A percentile compares a stretch with the other conserved stretches of the same genome.
These are phyloP conservation scores for Tipula lateralis DNA, from an alignment of 2,888 invertebrate genomes.

Conservation along the genomic window DNA sequence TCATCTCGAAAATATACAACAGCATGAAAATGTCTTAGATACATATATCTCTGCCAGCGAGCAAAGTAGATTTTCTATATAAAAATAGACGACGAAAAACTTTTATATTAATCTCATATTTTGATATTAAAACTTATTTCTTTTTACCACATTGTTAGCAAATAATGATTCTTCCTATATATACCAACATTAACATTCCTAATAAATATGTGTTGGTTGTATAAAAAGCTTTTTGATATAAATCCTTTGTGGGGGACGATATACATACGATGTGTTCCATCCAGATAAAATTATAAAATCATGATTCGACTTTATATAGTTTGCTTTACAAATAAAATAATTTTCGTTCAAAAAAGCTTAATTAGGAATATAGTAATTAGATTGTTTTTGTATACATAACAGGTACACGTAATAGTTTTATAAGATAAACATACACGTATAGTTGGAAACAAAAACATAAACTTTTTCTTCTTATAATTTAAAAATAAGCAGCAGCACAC, in stretches of 20 bases:
- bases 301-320: neutral
- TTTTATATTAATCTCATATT: neutral
- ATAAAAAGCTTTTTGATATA: neutral
- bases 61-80: neutral
- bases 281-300: neutral
- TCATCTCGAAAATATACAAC: too few species aligned
- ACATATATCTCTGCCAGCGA: too few species aligned
- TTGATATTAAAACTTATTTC: neutral
- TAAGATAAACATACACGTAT: neutral
- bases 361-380: conserved; percentile 6
- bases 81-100: neutral
- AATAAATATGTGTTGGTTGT: neutral
- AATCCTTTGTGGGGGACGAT: neutral
- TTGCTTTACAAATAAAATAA: neutral
- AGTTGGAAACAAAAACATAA: neutral
- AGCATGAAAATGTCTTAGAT: too few species aligned
- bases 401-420: neutral
- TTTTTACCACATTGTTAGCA: neutral
- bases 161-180: neutral
- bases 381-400: neutral
- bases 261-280: too few species aligned
- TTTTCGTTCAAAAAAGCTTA: neutral
- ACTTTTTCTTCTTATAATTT: neutral
- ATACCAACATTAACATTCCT: too few species aligned
- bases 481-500: neutral